Conservation (phyloP, 2,113 vertebrate genomes). For the Nipponia nippon region DNA sequence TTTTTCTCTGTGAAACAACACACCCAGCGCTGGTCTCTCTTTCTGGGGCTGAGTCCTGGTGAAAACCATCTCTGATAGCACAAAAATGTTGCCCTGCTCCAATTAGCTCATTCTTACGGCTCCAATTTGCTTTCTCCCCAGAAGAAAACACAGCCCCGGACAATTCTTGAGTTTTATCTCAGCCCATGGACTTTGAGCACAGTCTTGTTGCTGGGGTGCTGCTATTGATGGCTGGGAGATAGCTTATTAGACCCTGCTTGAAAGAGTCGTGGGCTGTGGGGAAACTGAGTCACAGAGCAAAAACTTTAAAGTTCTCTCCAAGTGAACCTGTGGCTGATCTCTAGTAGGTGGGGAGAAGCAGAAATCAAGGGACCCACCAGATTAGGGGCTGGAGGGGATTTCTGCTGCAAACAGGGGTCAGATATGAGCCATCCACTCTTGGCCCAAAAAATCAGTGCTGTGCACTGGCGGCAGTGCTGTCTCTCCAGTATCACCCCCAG, state of each 20-base stretch:
- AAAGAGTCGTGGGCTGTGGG: neutral
- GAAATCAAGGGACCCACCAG: neutral
- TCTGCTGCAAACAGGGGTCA: neutral
- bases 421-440: accelerated
- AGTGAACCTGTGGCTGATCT: neutral
- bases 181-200: neutral
- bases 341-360: neutral
- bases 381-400: neutral
- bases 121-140: neutral
- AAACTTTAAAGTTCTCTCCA: neutral
- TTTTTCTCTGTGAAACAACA: neutral
- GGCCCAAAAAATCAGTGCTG: neutral
- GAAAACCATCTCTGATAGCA: neutral
- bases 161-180: neutral
- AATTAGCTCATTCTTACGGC: neutral
- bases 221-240: neutral
- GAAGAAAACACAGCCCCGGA: neutral
- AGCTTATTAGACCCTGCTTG: neutral
- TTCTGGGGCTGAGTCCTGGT: neutral
- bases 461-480: neutral
- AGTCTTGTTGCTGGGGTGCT: neutral
- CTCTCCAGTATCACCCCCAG: neutral
- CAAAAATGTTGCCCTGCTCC: neutral
- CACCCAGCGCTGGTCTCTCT: neutral
- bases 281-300: neutral